Conservation (phyloP, 2,888 invertebrate species). For the Euclidia mi region DNA sequence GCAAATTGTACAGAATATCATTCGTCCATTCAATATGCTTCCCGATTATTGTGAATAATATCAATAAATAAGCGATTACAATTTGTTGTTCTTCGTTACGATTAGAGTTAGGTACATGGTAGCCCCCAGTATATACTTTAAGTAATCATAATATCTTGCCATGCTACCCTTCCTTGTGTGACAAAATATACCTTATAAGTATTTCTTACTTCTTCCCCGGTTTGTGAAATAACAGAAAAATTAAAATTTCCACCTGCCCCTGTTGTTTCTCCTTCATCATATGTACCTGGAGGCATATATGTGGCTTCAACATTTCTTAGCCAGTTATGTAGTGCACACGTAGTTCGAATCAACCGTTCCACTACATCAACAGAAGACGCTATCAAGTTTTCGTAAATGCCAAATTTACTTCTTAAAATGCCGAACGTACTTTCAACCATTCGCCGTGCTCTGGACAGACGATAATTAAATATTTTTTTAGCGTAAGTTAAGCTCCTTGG, state of each 20-base stretch:
- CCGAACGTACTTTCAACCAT: no score
- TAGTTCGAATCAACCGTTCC: conserved; percentile 8
- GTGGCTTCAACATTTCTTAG: conserved; percentile 10
- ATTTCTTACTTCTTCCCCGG: no score
- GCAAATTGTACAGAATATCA: no score
- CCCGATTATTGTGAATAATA: no score
- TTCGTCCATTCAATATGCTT: no score
- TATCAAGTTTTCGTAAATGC: conserved; percentile 10
- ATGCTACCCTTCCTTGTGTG: conserved; percentile 11
- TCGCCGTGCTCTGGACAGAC: conserved; percentile 8
- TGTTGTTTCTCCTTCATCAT: conserved; percentile 8
- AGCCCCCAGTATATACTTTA: conserved; percentile 5
- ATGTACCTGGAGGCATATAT: conserved; percentile 8
- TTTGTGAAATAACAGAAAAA: conserved; percentile 10
- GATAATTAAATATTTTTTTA: conserved; percentile 4
- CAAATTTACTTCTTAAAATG: conserved; percentile 11
- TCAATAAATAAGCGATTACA: no score
- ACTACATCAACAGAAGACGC: conserved; percentile 6
- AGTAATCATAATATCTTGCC: conserved; percentile 9
- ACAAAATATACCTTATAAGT: conserved; percentile 11
- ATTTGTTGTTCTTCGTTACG: no score
- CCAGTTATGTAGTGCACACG: conserved; percentile 12
- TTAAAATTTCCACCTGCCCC: conserved; percentile 1
- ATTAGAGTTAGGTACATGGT: no score
- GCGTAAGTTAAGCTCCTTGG: conserved; percentile 6